Evolutionary conservation across 2,797 vertebrate genomes (phyloP).

Genomic region (Momotus momota): DNA sequence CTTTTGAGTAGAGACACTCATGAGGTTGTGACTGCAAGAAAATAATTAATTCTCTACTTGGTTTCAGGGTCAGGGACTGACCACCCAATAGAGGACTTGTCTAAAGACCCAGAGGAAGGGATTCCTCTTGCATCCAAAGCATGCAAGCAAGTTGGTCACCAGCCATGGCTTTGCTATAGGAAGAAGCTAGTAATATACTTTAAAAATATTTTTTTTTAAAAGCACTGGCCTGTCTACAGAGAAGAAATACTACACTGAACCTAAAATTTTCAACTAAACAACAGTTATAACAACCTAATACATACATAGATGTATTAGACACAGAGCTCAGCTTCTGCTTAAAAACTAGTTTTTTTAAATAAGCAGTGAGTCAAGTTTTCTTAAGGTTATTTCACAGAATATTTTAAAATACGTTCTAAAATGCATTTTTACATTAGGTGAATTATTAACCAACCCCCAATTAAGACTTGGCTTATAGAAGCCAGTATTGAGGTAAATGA

Average conservation of each 20-base stretch:
- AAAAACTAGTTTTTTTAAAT: neutral
- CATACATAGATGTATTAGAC: neutral
- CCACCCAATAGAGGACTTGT: neutral
- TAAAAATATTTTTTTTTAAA: neutral
- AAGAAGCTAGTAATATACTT: neutral
- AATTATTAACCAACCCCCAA: neutral
- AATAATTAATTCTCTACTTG: neutral
- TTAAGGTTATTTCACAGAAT: neutral
- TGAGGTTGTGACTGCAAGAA: neutral
- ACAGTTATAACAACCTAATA: neutral
- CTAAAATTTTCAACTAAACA: neutral
- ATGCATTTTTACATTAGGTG: neutral
- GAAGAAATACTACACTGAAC: neutral
- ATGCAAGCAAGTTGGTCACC: neutral
- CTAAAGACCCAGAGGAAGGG: neutral
- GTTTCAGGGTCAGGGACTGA: neutral
- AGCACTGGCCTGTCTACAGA: neutral
- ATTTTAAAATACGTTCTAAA: neutral
- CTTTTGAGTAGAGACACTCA: fast-evolving
- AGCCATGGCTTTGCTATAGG: neutral
- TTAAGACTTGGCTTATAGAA: neutral
- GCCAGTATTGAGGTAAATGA: neutral
- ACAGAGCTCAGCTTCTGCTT: neutral
- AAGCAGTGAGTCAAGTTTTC: neutral
- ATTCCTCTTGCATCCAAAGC: neutral